phyloP scores from a whole-genome alignment of 2,113 vertebrate genomes.

The Prietella phreatophila region DNA sequence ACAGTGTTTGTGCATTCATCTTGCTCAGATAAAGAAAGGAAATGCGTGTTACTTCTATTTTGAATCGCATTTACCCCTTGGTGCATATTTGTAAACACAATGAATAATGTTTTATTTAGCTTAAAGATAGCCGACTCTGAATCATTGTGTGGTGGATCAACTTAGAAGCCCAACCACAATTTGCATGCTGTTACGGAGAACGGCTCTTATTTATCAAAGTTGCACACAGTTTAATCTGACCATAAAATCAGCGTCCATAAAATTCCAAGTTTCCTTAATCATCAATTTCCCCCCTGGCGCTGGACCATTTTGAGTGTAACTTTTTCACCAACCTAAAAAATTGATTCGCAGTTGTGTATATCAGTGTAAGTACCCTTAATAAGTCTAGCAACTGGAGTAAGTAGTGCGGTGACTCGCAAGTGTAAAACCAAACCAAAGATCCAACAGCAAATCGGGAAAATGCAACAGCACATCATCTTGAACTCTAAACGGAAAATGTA shows the following conservation, averaged over 20 bases:
- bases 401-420: not conserved
- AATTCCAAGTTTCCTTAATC: not conserved
- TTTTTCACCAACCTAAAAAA: not conserved
- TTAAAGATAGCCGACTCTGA: slow-evolving; percentile 42
- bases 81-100: slow-evolving; percentile 45
- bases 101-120: slow-evolving; percentile 44
- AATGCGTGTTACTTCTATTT: slow-evolving; percentile 41
- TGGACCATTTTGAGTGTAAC: not conserved
- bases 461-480: not conserved
- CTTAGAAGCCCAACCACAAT: slow-evolving; percentile 29
- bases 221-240: not conserved
- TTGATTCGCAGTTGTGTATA: not conserved
- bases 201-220: slow-evolving; percentile 12
- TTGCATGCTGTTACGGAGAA: slow-evolving; percentile 38
- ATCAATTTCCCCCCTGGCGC: no score
- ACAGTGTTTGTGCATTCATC: slow-evolving; percentile 34
- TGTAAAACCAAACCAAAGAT: not conserved
- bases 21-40: slow-evolving; percentile 39
- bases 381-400: not conserved
- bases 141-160: slow-evolving; percentile 32
- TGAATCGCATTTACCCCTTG: slow-evolving; percentile 36
- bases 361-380: not conserved
- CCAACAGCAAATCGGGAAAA: not conserved
- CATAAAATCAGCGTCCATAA: not conserved
- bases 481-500: not conserved